These are phyloP conservation scores for Drosophila helvetica DNA, from an alignment of 2,888 invertebrate genomes.

Conservation along the genomic window DNA sequence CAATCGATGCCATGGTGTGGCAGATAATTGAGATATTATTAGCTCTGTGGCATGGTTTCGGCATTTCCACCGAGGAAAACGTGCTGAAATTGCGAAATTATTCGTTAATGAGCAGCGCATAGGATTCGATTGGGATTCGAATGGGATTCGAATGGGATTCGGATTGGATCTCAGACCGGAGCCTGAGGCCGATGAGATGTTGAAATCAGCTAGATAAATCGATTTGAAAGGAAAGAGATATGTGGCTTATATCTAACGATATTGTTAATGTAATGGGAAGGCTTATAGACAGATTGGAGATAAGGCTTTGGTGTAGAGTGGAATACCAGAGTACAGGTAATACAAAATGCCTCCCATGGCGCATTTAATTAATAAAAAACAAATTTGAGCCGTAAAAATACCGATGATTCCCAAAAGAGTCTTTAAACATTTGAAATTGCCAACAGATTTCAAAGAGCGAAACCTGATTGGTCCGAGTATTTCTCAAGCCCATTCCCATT, in stretches of 20 bases:
- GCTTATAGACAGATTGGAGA: too few relatives aligned
- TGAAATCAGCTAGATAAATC: slow-evolving; percentile 32
- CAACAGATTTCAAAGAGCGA: too few relatives aligned
- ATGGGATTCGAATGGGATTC: too few relatives aligned
- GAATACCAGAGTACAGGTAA: too few relatives aligned
- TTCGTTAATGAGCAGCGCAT: slow-evolving; percentile 59
- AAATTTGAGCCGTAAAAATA: neutral
- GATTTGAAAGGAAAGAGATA: slow-evolving; percentile 10
- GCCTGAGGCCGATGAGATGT: slow-evolving; percentile 1
- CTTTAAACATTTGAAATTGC: slow-evolving; percentile 4
- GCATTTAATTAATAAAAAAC: neutral
- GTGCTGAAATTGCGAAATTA: slow-evolving; percentile 70
- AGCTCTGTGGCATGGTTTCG: slow-evolving; percentile 56
- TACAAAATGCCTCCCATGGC: too few relatives aligned
- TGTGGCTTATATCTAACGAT: neutral
- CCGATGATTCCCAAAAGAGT: slow-evolving; percentile 30
- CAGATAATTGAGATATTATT: slow-evolving; percentile 76
- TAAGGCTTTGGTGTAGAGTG: too few relatives aligned
- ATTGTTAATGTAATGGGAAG: neutral
- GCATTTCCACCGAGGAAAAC: slow-evolving; percentile 57
- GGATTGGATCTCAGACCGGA: slow-evolving; percentile 6
- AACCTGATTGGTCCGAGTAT: slow-evolving; percentile 12
- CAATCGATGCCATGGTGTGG: slow-evolving; percentile 46
- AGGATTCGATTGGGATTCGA: slow-evolving; percentile 9
- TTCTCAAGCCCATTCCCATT: slow-evolving; percentile 28